phyloP scores from a whole-genome alignment of 2,113 vertebrate genomes.

The Poecilia latipinna region DNA sequence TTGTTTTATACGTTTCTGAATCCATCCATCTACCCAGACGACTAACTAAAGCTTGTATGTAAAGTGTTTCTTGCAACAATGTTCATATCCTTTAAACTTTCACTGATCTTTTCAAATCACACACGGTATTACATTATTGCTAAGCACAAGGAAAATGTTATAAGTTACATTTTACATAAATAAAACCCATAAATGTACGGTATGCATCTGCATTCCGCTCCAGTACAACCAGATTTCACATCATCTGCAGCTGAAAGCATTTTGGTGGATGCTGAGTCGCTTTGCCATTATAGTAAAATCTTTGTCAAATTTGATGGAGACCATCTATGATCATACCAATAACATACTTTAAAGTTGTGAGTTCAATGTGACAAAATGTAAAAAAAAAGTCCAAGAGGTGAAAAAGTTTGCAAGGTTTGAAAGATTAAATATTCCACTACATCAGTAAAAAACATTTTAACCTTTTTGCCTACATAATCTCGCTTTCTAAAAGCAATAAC shows the following conservation, averaged over 20 bases:
- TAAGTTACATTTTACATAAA: background rate
- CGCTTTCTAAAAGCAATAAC: too few relatives aligned
- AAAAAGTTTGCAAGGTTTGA: background rate
- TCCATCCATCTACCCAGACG: background rate
- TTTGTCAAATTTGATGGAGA: background rate
- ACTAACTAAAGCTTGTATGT: background rate
- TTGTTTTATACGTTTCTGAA: slow-evolving; percentile 8
- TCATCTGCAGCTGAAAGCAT: background rate
- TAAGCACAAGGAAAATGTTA: background rate
- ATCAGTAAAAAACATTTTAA: background rate
- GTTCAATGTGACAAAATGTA: background rate
- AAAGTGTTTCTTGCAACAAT: background rate
- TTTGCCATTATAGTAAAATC: background rate
- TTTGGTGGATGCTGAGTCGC: background rate
- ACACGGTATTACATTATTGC: background rate
- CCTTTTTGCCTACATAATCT: too few relatives aligned
- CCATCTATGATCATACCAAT: background rate
- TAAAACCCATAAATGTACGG: background rate
- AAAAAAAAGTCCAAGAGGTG: too few relatives aligned
- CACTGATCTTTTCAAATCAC: background rate
- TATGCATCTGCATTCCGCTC: background rate
- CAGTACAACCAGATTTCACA: background rate
- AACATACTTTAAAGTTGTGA: background rate
- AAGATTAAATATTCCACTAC: background rate
- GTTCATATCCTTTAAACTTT: background rate